Conservation (phyloP, 2,888 invertebrate genomes). For the Bellardia pandia region DNA sequence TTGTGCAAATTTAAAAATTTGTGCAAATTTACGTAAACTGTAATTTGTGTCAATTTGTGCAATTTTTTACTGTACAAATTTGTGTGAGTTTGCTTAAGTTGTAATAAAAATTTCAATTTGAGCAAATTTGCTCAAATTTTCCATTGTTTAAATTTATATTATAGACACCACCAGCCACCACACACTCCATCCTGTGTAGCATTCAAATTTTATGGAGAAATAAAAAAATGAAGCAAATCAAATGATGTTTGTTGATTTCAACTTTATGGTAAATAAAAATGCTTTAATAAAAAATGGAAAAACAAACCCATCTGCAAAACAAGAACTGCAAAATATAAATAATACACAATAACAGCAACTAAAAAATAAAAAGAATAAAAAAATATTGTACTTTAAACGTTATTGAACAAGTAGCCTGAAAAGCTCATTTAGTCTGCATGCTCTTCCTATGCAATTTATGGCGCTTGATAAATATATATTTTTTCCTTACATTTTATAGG, state of each 20-base stretch:
- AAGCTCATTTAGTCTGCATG: constrained; percentile 34
- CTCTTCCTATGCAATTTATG: constrained; percentile 45
- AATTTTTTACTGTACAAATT: too few species aligned
- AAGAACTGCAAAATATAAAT: neutral
- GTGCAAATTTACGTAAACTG: too few species aligned
- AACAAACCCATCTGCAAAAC: constrained; percentile 5
- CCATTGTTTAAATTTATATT: too few species aligned
- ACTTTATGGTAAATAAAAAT: constrained; percentile 10
- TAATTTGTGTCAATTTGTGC: too few species aligned
- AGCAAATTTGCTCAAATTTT: neutral
- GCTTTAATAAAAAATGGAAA: constrained; percentile 15
- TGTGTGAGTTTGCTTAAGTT: too few species aligned
- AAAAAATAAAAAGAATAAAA: neutral
- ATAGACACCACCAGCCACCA: neutral
- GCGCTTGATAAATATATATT: neutral
- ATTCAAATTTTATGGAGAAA: neutral
- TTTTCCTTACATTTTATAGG: constrained; percentile 27
- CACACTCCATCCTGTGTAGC: neutral
- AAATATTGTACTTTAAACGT: constrained; percentile 34
- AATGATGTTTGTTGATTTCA: constrained; percentile 46
- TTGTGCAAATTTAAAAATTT: too few species aligned
- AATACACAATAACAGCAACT: neutral
- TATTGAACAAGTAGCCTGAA: constrained; percentile 32
- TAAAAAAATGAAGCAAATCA: constrained; percentile 3
- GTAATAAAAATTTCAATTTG: too few species aligned